Evolutionary conservation across 2,113 vertebrate species (phyloP), one percentile per base, ranked within the genome.

Genomic region (Actenoides hombroni): DNA sequence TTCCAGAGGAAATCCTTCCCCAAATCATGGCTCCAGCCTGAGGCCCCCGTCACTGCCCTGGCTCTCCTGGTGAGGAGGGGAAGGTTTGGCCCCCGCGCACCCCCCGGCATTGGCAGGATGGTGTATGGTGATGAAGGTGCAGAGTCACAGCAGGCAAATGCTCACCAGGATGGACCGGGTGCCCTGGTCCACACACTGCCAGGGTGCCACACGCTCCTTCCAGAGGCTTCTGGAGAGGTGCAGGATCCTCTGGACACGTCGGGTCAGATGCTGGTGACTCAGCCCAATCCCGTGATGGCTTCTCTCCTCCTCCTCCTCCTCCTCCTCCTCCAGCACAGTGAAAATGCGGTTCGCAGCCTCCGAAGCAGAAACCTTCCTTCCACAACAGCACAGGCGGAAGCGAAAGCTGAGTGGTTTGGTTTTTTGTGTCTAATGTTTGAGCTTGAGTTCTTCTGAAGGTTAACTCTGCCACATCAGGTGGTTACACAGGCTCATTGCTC

Each of bases 181-280:
- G 40, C 40, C 29, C 3, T 1, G 6, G 21, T 28, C 11, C 42
- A 7, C 40, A 8, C 5, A 0, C 37, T 14, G n/a, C 39, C 9
- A 2, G 0, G 1, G 31, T 64, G 42, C 9, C 63, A 11, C 40
- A 7, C 0, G 0, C 31, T 63, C 67, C 73, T 93, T 94, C 93
- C 78, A 88, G 95, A 95, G 53, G 19, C 60, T 95, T 97, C 90
- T 83, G 79, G 76, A 85, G 77, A 68, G 53, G 23, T 42, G 48
- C 63, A n/a, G 88, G 39, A 49, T 65, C 24, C 61, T 88, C 78
- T 6, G 6, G 75, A 11, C 1, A 0, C 1, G 0, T 5, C 5
- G 0, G 60, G 24, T 90, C 86, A 92, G 85, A 37, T 1, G 15
- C 24, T 13, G 80, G 86, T 97, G 97, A 97, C 93, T 97, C 97